Conservation (phyloP, 2,888 invertebrate genomes). For the Chironomus riparius region DNA sequence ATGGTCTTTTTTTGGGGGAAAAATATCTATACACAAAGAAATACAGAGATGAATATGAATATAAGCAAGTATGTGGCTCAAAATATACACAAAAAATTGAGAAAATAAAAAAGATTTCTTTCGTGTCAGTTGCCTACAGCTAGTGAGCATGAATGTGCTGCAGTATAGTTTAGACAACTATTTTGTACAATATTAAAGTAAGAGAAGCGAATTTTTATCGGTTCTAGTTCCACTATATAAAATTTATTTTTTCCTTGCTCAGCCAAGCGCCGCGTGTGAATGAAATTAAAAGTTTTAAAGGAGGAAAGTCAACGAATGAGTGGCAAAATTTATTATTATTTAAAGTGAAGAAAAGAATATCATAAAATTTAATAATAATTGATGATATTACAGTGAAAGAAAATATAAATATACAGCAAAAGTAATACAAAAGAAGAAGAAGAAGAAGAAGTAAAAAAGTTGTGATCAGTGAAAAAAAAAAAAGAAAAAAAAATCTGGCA, state of each 20-base stretch:
- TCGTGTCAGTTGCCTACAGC: constrained; percentile 25
- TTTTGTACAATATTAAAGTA: background rate
- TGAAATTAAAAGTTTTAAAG: constrained; percentile 18
- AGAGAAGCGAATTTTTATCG: background rate
- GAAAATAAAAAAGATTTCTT: constrained; percentile 6
- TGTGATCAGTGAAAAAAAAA: background rate
- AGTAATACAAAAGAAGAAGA: background rate
- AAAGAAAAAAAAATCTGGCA: constrained; percentile 21
- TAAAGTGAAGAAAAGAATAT: no score
- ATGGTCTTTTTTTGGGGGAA: background rate
- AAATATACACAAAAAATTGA: constrained; percentile 13
- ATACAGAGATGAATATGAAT: no score
- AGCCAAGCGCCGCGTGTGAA: background rate
- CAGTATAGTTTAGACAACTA: constrained; percentile 16
- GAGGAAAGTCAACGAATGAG: no score
- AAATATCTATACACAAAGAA: background rate
- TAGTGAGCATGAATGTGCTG: constrained; percentile 21
- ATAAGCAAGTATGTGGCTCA: background rate
- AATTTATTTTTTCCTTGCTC: background rate
- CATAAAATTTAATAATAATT: background rate
- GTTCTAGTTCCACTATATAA: constrained; percentile 22
- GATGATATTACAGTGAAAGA: background rate
- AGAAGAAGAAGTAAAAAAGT: background rate
- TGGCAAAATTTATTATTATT: no score
- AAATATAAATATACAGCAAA: background rate